Conservation (phyloP, 92 coral and sea anemone species). For the Heteractis magnifica region DNA sequence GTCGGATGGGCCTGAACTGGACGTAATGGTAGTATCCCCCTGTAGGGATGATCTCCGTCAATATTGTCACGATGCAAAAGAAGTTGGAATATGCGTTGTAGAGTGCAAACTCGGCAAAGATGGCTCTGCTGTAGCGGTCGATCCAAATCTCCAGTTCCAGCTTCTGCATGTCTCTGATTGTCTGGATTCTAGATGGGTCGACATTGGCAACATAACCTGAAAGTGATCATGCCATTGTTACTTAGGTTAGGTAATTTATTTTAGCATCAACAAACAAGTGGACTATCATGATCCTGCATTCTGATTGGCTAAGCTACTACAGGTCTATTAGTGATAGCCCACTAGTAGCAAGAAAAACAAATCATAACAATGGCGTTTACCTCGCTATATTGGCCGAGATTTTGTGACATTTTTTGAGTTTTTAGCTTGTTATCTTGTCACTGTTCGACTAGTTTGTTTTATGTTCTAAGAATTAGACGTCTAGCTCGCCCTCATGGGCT, state of each 20-base stretch:
- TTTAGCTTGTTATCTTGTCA: too few relatives aligned
- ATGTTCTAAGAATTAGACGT: too few relatives aligned
- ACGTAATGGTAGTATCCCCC: constrained; percentile 80
- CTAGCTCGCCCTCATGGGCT: too few relatives aligned
- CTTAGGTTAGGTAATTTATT: background rate
- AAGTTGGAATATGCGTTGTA: constrained; percentile 77
- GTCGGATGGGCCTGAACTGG: constrained; percentile 58
- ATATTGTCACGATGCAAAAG: constrained; percentile 71
- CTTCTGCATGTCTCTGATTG: constrained; percentile 50
- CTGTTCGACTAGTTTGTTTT: too few relatives aligned
- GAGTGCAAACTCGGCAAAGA: constrained; percentile 78
- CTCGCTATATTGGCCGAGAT: too few relatives aligned
- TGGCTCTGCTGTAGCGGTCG: constrained; percentile 79
- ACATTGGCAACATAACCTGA: constrained; percentile 81
- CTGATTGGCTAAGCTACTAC: too few relatives aligned
- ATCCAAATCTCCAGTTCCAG: constrained; percentile 71
- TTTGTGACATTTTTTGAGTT: too few relatives aligned
- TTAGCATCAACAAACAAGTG: background rate
- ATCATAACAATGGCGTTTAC: too few relatives aligned
- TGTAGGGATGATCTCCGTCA: constrained; percentile 75
- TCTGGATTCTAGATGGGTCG: constrained; percentile 46
- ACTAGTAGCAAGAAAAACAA: too few relatives aligned
- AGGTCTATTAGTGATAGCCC: too few relatives aligned
- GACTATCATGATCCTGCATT: background rate
- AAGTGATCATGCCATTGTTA: background rate